Percentiles rank a stretch among this genome's conserved stretches.
Conservation (phyloP, 2,113 vertebrate species). For the Talpa occidentalis region DNA sequence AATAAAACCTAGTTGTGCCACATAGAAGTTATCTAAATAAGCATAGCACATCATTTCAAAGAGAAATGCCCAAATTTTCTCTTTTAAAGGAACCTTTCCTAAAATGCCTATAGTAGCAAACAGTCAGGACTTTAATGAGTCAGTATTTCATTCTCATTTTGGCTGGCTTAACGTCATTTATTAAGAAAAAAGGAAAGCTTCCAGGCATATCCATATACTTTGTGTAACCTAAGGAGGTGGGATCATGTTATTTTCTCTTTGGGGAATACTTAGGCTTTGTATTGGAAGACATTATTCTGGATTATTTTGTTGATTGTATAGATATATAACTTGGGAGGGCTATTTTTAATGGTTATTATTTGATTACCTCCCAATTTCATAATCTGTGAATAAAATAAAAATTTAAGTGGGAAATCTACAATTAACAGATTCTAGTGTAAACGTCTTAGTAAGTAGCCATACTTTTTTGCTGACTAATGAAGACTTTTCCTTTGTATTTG, state of each 20-base stretch:
- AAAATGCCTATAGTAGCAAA: background rate
- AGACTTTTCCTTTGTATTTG: background rate
- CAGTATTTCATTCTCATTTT: conserved; percentile 32
- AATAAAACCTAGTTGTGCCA: background rate
- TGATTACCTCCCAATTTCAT: background rate
- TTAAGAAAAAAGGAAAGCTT: conserved; percentile 1
- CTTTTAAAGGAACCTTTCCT: background rate
- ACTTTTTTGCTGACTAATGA: conserved; percentile 28
- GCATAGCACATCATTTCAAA: background rate
- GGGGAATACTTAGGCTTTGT: background rate
- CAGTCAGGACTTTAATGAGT: background rate
- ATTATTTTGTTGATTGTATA: conserved; percentile 35
- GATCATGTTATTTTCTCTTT: conserved; percentile 36
- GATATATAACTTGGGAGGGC: background rate
- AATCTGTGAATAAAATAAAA: conserved; percentile 49
- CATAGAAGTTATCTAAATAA: background rate
- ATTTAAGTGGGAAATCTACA: background rate
- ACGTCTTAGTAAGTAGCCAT: background rate
- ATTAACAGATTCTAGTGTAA: background rate
- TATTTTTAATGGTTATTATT: conserved; percentile 14
- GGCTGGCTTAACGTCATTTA: background rate
- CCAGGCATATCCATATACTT: background rate
- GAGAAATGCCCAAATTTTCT: background rate
- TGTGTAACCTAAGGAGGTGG: conserved; percentile 8
- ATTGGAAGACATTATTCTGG: background rate